phyloP scores from a whole-genome alignment of 2,888 invertebrate genomes.

The Eucriotettix oculatus region DNA sequence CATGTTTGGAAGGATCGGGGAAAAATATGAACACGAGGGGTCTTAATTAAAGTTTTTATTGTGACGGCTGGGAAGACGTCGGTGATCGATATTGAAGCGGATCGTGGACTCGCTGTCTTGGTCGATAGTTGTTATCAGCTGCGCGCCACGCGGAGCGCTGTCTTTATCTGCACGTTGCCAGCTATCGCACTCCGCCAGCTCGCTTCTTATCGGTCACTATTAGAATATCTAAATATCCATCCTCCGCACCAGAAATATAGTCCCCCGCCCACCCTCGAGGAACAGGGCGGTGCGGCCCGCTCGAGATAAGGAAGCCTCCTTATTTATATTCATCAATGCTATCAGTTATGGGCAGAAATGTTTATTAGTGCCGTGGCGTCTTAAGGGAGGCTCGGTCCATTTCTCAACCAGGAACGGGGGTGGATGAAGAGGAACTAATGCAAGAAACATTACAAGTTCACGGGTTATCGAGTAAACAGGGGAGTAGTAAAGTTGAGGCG shows the following conservation, averaged over 20 bases:
- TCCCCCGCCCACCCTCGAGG: slow-evolving; percentile 6
- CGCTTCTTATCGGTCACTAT: slow-evolving; percentile 20
- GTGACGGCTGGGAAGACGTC: no score
- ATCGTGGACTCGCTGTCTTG: slow-evolving; percentile 6
- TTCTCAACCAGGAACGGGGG: slow-evolving; percentile 17
- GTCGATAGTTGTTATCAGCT: slow-evolving; percentile 10
- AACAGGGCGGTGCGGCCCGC: neutral
- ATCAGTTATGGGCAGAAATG: slow-evolving; percentile 15
- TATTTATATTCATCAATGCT: slow-evolving; percentile 16
- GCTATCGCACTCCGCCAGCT: slow-evolving; percentile 1
- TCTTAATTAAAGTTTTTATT: no score
- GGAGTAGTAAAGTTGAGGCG: no score
- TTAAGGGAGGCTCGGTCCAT: slow-evolving; percentile 14
- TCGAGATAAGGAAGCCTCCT: slow-evolving; percentile 5
- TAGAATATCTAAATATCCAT: slow-evolving; percentile 24
- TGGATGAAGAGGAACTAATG: slow-evolving; percentile 14
- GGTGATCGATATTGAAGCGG: neutral
- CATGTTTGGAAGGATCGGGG: no score
- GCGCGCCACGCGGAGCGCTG: slow-evolving; percentile 3
- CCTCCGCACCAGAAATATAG: slow-evolving; percentile 15
- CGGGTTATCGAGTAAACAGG: no score
- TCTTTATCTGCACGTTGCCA: slow-evolving; percentile 6
- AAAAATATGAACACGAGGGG: no score
- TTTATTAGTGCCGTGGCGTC: slow-evolving; percentile 14
- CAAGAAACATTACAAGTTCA: neutral